Conservation (phyloP, 30 jellyfish, hydroid and myxozoan genomes). For the Turritopsis rubra region DNA sequence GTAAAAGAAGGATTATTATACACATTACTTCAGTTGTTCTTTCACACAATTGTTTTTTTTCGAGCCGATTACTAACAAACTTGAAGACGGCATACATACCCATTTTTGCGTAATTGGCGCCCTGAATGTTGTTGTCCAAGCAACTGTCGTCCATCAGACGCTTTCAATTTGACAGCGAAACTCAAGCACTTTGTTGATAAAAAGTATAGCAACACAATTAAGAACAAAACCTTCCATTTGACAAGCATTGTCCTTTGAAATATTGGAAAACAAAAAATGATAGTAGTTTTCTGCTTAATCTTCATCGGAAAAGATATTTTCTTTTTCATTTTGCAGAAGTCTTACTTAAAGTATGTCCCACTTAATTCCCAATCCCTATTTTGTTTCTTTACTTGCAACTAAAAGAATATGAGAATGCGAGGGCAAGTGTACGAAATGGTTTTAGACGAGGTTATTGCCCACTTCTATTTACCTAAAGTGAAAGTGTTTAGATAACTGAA, state of each 20-base stretch:
- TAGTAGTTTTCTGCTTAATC: not conserved
- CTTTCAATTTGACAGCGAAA: not conserved
- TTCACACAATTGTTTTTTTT: not conserved
- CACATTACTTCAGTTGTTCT: not conserved
- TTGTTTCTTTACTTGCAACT: not conserved
- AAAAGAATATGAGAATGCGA: not conserved
- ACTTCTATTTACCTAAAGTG: not conserved
- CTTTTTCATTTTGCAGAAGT: not conserved
- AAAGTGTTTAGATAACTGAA: not conserved
- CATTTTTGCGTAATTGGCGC: not conserved
- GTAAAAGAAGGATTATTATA: no score
- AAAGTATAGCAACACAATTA: not conserved
- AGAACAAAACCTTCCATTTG: not conserved
- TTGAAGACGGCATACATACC: not conserved
- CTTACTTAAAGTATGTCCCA: not conserved
- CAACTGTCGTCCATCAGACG: not conserved
- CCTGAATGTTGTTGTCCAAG: not conserved
- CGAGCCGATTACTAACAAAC: not conserved
- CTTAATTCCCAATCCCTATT: not conserved
- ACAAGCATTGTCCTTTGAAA: not conserved
- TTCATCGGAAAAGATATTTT: not conserved
- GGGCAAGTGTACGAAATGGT: not conserved
- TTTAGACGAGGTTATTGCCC: not conserved
- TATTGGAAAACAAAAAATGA: no score
- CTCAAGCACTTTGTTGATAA: not conserved